These are phyloP conservation scores for Chelmon rostratus DNA, from an alignment of 2,797 vertebrate species.

Conservation along the genomic window DNA sequence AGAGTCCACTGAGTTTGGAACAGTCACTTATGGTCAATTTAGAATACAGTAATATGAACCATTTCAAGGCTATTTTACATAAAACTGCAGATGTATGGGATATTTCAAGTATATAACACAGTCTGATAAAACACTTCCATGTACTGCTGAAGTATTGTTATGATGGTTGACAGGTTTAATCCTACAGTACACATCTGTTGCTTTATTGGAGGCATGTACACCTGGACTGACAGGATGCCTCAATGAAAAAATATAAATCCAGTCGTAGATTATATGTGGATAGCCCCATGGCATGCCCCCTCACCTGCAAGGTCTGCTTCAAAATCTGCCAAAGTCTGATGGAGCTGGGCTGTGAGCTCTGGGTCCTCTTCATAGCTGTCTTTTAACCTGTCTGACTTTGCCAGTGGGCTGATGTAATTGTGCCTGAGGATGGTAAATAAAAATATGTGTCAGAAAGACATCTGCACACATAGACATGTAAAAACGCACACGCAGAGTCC, in stretches of 20 bases:
- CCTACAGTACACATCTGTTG: neutral
- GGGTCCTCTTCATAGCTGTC: conserved; percentile 76
- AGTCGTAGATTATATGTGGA: neutral
- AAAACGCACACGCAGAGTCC: neutral
- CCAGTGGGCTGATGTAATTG: conserved; percentile 55
- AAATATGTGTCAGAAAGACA: conserved; percentile 28
- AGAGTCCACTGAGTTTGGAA: neutral
- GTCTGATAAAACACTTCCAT: neutral
- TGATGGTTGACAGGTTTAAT: neutral
- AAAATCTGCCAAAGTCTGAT: conserved; percentile 85
- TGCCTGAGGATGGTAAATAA: conserved; percentile 59
- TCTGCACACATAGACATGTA: neutral
- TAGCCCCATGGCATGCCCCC: neutral
- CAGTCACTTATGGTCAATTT: neutral
- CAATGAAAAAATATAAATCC: neutral
- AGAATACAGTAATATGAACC: neutral
- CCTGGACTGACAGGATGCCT: neutral
- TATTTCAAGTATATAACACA: neutral
- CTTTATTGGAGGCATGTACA: neutral
- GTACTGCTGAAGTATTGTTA: neutral
- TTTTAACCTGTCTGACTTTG: conserved; percentile 58
- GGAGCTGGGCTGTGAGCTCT: conserved; percentile 78
- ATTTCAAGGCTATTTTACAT: neutral
- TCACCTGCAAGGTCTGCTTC: conserved; percentile 88
- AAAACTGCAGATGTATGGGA: neutral